Evolutionary conservation across 1,140 invertebrate genomes (phyloP), one percentile per base, ranked within the genome.

Genomic region (Bombus pyrosoma): DNA sequence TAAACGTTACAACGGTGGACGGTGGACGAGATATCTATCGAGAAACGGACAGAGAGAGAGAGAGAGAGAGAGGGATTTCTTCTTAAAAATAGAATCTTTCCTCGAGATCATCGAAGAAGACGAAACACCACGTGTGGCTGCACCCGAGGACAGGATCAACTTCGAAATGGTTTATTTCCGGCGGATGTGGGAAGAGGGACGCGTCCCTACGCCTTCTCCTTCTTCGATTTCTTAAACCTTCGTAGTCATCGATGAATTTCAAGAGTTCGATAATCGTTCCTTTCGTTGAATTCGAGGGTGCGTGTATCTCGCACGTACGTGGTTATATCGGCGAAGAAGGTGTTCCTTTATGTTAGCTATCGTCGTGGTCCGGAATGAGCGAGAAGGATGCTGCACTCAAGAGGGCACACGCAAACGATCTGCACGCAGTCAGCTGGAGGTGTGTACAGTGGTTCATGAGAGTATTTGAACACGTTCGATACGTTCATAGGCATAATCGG

Each of bases 161-260:
- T 80, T 85, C 68, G 83, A 53, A 80, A 85, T 85, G 83, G 83
- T 85, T 85, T 85, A 85, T 85, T 85, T 85, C 83, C 83, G 83
- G 83, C 83, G 83, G 83, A 85, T 85, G 83, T 80, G 66, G 15
- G 12, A 43, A 77, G 18, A 34, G 81, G 41, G 64, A 64, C 69
- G 53, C 15, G 28, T 15, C 62, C 22, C 32, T 32, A 12, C 9
- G 34, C 6, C 64, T n/a, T 34, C 57, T 53, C 34, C 39, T 18
- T 72, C 34, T 71, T 37, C 25, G 18, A 53, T 71, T 84, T 32
- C n/a, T 32, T 39, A 53, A 83, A 66, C 39, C 13, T 59, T 72
- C 18, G n/a, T 3, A 34, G 41, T 78, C 47, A 78, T 78, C 82
- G 64, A 83, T 69, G 81, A 43, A n/a, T 18, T 22, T 34, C 32